Evolutionary conservation across 2,888 invertebrate species (phyloP).

Genomic region (Pachymerium ferrugineum): DNA sequence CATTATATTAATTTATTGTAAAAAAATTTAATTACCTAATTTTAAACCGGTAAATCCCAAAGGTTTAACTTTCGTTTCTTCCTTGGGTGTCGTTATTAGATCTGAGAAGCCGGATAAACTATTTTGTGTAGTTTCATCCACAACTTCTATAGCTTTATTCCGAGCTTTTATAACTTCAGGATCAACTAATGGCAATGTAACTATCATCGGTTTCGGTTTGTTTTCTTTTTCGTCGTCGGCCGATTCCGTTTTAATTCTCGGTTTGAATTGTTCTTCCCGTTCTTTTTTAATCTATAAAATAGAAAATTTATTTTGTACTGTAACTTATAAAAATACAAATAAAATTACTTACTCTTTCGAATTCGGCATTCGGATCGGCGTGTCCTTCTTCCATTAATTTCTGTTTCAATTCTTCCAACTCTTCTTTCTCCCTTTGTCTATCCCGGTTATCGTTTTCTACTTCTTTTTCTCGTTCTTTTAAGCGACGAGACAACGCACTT

Average conservation of each 20-base stretch:
- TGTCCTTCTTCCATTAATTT: slow-evolving; percentile 58
- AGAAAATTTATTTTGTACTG: background rate
- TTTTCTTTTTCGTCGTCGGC: slow-evolving; percentile 36
- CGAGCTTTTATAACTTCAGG: slow-evolving; percentile 32
- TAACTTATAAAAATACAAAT: background rate
- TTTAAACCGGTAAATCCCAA: slow-evolving; percentile 39
- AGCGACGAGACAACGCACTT: slow-evolving; percentile 80
- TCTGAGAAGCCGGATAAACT: slow-evolving; percentile 39
- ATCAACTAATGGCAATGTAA: slow-evolving; percentile 31
- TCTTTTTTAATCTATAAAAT: slow-evolving; percentile 58
- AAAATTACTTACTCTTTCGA: slow-evolving; percentile 40
- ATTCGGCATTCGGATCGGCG: slow-evolving; percentile 51
- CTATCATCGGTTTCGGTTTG: slow-evolving; percentile 35
- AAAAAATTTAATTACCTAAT: slow-evolving; percentile 35
- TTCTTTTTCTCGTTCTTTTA: slow-evolving; percentile 87
- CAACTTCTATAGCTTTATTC: slow-evolving; percentile 26
- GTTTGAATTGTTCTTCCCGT: slow-evolving; percentile 75
- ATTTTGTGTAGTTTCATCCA: slow-evolving; percentile 39
- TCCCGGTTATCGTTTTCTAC: slow-evolving; percentile 87
- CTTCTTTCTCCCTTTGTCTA: slow-evolving; percentile 78
- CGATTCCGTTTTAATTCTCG: slow-evolving; percentile 66
- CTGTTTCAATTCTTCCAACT: slow-evolving; percentile 74
- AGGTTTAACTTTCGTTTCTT: slow-evolving; percentile 37
- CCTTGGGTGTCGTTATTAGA: slow-evolving; percentile 38
- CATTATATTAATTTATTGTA: background rate